phyloP scores from a whole-genome alignment of 2,113 vertebrate genomes.

The Haliaeetus leucogaster region DNA sequence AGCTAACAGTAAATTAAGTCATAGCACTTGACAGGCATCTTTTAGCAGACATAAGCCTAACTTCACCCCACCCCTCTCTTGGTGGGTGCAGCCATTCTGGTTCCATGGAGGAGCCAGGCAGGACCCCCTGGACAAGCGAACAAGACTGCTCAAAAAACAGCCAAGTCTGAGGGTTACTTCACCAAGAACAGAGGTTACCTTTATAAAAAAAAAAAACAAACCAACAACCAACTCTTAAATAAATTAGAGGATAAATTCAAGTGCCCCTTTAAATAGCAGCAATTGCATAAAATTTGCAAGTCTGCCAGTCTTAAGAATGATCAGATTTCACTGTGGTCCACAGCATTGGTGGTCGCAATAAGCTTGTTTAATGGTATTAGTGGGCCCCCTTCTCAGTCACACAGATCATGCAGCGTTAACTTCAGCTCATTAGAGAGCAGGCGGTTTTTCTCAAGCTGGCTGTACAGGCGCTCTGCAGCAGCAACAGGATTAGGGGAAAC shows the following conservation, averaged over 20 bases:
- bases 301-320: constrained; percentile 5
- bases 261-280: constrained; percentile 25
- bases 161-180: background rate
- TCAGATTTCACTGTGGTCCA: constrained; percentile 55
- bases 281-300: constrained; percentile 1
- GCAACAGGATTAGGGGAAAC: background rate
- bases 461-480: constrained; percentile 76
- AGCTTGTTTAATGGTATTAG: constrained; percentile 52
- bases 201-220: background rate
- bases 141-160: background rate
- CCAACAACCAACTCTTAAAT: background rate
- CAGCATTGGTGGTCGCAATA: constrained; percentile 33
- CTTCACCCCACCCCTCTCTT: background rate
- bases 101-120: background rate
- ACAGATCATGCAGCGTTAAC: constrained; percentile 80
- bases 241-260: background rate
- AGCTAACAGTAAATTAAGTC: background rate
- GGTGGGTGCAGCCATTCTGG: background rate
- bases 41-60: background rate
- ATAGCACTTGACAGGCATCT: background rate
- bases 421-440: constrained; percentile 80
- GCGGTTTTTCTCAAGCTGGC: constrained; percentile 79
- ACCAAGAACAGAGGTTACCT: background rate
- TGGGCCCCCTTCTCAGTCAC: constrained; percentile 76
- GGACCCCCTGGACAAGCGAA: background rate